phyloP scores from a whole-genome alignment of 2,888 invertebrate genomes.

The Hermaeophaga mercurialis region DNA sequence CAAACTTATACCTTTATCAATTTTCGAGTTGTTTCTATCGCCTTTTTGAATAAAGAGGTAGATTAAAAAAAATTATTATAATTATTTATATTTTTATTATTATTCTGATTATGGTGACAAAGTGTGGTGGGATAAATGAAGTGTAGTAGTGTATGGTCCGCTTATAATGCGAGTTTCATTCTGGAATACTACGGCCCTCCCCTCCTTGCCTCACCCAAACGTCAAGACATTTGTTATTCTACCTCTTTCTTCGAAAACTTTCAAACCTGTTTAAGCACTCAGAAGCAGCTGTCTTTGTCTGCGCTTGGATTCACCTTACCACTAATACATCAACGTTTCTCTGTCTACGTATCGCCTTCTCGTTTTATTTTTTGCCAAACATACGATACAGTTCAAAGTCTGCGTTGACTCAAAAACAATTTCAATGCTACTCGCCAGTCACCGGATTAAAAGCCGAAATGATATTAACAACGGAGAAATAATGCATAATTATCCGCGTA shows the following conservation, averaged over 20 bases:
- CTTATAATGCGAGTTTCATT: constrained; percentile 25
- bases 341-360: constrained; percentile 47
- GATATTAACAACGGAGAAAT: not conserved
- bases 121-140: too few relatives aligned
- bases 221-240: constrained; percentile 50
- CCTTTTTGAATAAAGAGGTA: too few relatives aligned
- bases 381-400: constrained; percentile 46
- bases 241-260: constrained; percentile 55
- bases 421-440: constrained; percentile 16
- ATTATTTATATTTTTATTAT: too few relatives aligned
- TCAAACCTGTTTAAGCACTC: constrained; percentile 55
- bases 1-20: too few relatives aligned
- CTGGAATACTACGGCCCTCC: constrained; percentile 39
- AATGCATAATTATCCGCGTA: not conserved
- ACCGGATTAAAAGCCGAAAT: constrained; percentile 10
- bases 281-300: constrained; percentile 52
- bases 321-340: constrained; percentile 47
- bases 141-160: constrained; percentile 10
- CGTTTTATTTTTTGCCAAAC: constrained; percentile 41
- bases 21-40: too few relatives aligned
- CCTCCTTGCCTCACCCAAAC: constrained; percentile 34
- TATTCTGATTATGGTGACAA: too few relatives aligned
- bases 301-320: constrained; percentile 56
- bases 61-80: too few relatives aligned
- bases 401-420: constrained; percentile 27